Conservation (phyloP, 2,888 invertebrate genomes). For the Bedellia somnulentella region DNA sequence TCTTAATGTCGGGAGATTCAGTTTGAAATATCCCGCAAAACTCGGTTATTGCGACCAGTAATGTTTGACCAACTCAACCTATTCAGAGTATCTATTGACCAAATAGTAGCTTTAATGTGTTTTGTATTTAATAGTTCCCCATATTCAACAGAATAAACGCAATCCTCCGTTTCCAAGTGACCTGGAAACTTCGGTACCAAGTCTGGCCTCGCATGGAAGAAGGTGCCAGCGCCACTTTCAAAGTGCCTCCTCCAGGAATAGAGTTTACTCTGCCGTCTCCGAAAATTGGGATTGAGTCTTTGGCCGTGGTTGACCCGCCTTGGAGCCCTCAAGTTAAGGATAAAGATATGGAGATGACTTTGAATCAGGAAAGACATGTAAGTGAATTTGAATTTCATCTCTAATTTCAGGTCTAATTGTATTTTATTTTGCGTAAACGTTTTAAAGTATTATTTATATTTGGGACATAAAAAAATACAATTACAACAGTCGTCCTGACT, state of each 20-base stretch:
- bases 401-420: neutral
- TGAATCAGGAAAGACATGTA: slow-evolving; percentile 96
- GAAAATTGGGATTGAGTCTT: slow-evolving; percentile 93
- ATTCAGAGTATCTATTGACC: too few species aligned
- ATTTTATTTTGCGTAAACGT: neutral
- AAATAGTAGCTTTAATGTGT: too few species aligned
- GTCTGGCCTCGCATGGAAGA: slow-evolving; percentile 99
- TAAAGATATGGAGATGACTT: slow-evolving; percentile 97
- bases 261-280: slow-evolving; percentile 99
- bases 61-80: too few species aligned
- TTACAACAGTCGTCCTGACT: too few species aligned
- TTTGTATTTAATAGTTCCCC: too few species aligned
- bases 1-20: too few species aligned
- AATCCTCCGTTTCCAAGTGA: slow-evolving; percentile 76
- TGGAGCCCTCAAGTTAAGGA: slow-evolving; percentile 98
- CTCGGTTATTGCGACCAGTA: too few species aligned
- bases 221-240: slow-evolving; percentile 91
- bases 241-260: slow-evolving; percentile 98
- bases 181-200: slow-evolving; percentile 97
- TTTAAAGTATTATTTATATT: neutral
- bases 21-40: too few species aligned
- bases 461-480: too few species aligned
- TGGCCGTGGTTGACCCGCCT: slow-evolving; percentile 96
- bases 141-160: slow-evolving; percentile 40
- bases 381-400: slow-evolving; percentile 21